These are phyloP conservation scores for Hypanus sabinus DNA, from an alignment of 2,113 vertebrate genomes.

Conservation along the genomic window DNA sequence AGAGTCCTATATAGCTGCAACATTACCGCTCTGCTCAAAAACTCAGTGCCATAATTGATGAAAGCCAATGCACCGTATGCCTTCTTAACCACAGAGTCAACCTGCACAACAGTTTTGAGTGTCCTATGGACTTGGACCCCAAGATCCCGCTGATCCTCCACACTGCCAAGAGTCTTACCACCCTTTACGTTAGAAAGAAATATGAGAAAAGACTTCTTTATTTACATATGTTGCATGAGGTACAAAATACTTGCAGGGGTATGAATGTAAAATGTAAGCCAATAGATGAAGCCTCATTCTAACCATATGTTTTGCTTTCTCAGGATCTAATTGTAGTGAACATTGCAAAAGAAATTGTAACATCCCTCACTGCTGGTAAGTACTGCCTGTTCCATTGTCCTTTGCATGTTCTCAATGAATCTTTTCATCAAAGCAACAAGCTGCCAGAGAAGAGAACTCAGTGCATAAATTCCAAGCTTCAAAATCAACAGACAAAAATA, in stretches of 20 bases:
- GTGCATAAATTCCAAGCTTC: background rate
- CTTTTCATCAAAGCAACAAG: background rate
- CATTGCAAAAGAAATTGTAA: constrained; percentile 53
- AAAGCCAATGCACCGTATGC: too few species aligned
- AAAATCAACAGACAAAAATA: background rate
- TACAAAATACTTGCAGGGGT: background rate
- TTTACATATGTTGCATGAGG: background rate
- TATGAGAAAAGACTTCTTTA: background rate
- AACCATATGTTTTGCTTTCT: background rate
- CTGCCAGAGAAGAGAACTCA: background rate
- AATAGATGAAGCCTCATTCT: background rate
- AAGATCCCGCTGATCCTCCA: too few species aligned
- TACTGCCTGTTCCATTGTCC: background rate
- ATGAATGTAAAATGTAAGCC: background rate
- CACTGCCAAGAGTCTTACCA: too few species aligned
- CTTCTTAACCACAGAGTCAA: too few species aligned
- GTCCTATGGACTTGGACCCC: too few species aligned
- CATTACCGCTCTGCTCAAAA: too few species aligned
- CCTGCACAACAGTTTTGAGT: too few species aligned
- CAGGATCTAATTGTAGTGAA: constrained; percentile 65
- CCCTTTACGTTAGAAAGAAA: too few species aligned
- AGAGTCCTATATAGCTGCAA: too few species aligned
- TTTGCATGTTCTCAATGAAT: background rate
- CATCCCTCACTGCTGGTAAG: constrained; percentile 61
- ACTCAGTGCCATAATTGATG: too few species aligned